Conservation (phyloP, 1,140 invertebrate species). For the Drosophila lowei region DNA sequence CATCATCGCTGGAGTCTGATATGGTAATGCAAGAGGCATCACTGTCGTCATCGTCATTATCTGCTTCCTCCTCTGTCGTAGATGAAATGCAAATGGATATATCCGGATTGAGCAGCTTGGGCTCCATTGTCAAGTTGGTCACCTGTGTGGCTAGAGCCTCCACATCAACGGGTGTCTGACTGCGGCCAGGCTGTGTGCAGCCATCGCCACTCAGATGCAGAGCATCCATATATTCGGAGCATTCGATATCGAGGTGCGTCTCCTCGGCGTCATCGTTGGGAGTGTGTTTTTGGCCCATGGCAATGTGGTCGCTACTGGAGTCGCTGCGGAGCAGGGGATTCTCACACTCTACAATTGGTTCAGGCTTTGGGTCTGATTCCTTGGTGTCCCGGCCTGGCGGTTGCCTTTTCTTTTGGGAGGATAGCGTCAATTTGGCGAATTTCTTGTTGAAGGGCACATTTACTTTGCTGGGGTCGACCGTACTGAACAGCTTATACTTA, state of each 20-base stretch:
- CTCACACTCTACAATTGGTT: too few relatives aligned
- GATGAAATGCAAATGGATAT: slow-evolving; percentile 68
- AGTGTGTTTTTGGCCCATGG: slow-evolving; percentile 6
- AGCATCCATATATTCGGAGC: slow-evolving; percentile 69
- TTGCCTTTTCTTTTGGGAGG: slow-evolving; percentile 62
- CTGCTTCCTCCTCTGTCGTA: slow-evolving; percentile 48
- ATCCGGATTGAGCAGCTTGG: slow-evolving; percentile 8
- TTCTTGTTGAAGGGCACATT: slow-evolving; percentile 73
- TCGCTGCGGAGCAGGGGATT: slow-evolving; percentile 29
- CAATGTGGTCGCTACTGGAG: slow-evolving; percentile 1
- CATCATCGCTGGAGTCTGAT: slow-evolving; percentile 59
- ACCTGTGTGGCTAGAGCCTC: slow-evolving; percentile 46
- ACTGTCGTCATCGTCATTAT: slow-evolving; percentile 21
- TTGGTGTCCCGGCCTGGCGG: not conserved
- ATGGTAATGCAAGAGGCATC: slow-evolving; percentile 63
- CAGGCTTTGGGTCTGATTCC: too few relatives aligned
- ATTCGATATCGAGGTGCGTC: slow-evolving; percentile 14
- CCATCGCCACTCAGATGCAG: slow-evolving; percentile 62
- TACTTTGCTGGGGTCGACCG: slow-evolving; percentile 69
- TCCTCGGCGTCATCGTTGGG: slow-evolving; percentile 1
- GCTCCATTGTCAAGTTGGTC: slow-evolving; percentile 50
- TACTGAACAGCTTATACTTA: slow-evolving; percentile 63
- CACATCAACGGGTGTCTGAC: slow-evolving; percentile 20
- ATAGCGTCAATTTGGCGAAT: slow-evolving; percentile 76
- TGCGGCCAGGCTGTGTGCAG: slow-evolving; percentile 34